phyloP scores from a whole-genome alignment of 1,140 invertebrate species.

The Eufriesea mexicana region DNA sequence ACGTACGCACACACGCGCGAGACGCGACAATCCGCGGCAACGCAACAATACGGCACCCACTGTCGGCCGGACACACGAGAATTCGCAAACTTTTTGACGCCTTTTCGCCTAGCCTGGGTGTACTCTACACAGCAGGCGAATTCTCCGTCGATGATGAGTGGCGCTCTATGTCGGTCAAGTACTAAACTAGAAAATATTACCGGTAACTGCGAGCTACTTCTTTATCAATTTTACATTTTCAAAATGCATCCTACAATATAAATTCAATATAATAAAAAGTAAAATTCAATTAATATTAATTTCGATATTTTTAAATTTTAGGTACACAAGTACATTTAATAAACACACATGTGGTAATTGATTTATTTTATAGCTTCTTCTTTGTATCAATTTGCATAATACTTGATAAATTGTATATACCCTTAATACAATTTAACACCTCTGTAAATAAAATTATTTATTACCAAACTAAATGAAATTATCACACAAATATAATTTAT shows the following conservation, averaged over 20 bases:
- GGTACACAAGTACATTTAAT: background rate
- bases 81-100: conserved; percentile 65
- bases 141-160: conserved; percentile 43
- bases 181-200: conserved; percentile 29
- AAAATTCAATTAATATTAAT: background rate
- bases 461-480: background rate
- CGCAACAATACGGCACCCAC: conserved; percentile 57
- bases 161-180: conserved; percentile 46
- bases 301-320: background rate
- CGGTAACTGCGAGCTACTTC: conserved; percentile 26
- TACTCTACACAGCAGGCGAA: conserved; percentile 41
- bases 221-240: conserved; percentile 6
- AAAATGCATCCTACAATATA: background rate
- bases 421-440: background rate
- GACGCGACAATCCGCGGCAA: conserved; percentile 52
- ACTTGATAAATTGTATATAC: background rate
- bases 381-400: background rate
- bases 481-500: background rate
- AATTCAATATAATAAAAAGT: background rate
- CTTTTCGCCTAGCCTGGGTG: conserved; percentile 51
- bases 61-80: conserved; percentile 57
- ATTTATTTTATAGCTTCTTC: background rate
- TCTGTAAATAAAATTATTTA: background rate
- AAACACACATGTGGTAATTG: background rate
- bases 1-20: conserved; percentile 64